These are phyloP conservation scores for Brachionus rubens DNA, from an alignment of 1,140 invertebrate species.

Conservation along the genomic window DNA sequence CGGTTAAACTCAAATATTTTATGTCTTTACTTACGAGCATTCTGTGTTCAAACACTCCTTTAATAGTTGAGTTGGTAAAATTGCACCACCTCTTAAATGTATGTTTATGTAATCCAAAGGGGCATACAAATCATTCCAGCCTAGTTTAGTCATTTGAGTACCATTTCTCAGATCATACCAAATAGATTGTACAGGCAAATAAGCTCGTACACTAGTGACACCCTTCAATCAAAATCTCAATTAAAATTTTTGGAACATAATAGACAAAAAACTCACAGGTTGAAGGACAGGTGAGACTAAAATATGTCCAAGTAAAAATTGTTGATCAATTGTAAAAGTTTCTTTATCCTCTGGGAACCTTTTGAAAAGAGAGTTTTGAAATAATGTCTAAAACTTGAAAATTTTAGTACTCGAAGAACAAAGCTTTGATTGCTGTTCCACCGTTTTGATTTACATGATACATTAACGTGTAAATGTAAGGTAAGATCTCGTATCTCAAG, in stretches of 20 bases:
- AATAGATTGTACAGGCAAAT: constrained; percentile 16
- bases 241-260: neutral
- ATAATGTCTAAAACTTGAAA: neutral
- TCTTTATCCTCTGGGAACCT: constrained; percentile 61
- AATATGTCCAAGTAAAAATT: constrained; percentile 75
- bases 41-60: constrained; percentile 50
- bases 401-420: constrained; percentile 64
- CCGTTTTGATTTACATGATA: constrained; percentile 69
- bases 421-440: constrained; percentile 71
- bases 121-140: constrained; percentile 46
- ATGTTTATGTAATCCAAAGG: constrained; percentile 55
- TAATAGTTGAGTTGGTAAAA: constrained; percentile 57
- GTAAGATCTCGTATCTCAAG: constrained; percentile 72
- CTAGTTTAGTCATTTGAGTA: neutral
- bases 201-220: neutral
- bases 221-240: constrained; percentile 53
- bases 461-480: constrained; percentile 78
- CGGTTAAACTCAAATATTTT: neutral
- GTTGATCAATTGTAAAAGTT: constrained; percentile 70
- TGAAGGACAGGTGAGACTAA: constrained; percentile 73
- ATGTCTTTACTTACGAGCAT: constrained; percentile 8
- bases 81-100: constrained; percentile 57
- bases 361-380: neutral
- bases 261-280: constrained; percentile 55
- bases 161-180: constrained; percentile 30